Percentiles rank a stretch among this genome's conserved stretches.
Conservation (phyloP, 2,113 vertebrate genomes). For the Nansenia antarctica region DNA sequence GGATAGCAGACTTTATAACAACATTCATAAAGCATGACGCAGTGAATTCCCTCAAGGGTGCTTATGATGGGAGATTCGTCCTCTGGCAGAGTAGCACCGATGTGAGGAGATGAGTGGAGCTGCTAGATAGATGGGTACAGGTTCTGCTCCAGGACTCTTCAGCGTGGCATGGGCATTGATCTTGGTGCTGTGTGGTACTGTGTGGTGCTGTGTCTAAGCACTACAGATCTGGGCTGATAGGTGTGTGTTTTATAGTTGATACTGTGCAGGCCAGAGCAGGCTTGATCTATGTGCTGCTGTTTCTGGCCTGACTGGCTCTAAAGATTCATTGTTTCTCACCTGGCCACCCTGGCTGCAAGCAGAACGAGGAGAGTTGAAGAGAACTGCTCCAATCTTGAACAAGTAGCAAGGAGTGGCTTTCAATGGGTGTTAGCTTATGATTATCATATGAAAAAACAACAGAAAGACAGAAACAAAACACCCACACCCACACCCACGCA, state of each 20-base stretch:
- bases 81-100: not conserved
- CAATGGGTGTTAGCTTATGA: no score
- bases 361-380: not conserved
- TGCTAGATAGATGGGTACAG: not conserved
- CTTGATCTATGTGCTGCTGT: not conserved
- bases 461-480: not conserved
- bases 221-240: not conserved
- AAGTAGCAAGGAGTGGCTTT: no score
- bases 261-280: not conserved
- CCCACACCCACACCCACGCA: not conserved
- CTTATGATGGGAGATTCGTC: not conserved
- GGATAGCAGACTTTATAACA: not conserved
- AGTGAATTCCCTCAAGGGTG: not conserved
- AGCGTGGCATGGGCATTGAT: not conserved
- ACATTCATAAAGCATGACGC: not conserved
- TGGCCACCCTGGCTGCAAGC: not conserved
- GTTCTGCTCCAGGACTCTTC: not conserved
- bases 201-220: not conserved
- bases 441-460: no score
- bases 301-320: no score
- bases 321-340: not conserved
- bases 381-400: no score
- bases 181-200: not conserved
- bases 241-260: not conserved
- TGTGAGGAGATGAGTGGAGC: not conserved